Percentiles rank a stretch among this genome's conserved stretches.
These are phyloP conservation scores for Sarcophaga carnaria DNA, from an alignment of 2,888 invertebrate genomes.

Conservation along the genomic window DNA sequence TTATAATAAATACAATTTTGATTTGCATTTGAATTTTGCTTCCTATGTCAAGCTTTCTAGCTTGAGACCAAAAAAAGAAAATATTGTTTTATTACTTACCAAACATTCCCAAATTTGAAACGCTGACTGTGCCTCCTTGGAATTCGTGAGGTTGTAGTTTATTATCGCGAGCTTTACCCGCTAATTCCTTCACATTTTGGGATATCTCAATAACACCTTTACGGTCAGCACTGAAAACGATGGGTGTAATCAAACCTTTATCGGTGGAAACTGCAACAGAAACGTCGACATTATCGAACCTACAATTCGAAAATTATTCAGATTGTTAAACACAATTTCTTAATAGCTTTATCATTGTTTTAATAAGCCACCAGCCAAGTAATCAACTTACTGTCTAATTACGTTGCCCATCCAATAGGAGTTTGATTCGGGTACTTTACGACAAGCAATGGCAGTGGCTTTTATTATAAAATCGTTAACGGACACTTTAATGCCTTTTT, in stretches of 20 bases:
- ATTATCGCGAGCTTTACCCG: conserved; percentile 92
- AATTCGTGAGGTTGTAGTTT: conserved; percentile 96
- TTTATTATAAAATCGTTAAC: conserved; percentile 98
- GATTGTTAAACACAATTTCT: background rate
- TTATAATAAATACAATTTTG: too few species aligned
- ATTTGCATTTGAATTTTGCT: too few species aligned
- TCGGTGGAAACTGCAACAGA: conserved; percentile 98
- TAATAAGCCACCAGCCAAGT: background rate
- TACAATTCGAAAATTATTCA: conserved; percentile 75
- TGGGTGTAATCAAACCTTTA: conserved; percentile 97
- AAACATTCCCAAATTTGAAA: conserved; percentile 98
- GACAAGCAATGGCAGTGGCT: conserved; percentile 93
- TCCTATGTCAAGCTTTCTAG: too few species aligned
- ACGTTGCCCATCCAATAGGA: conserved; percentile 96
- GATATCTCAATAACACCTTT: conserved; percentile 94
- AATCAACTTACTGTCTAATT: conserved; percentile 91
- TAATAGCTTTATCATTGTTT: background rate
- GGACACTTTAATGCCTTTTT: conserved; percentile 92
- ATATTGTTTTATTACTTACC: conserved; percentile 81
- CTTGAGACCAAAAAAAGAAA: too few species aligned
- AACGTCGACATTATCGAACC: conserved; percentile 95
- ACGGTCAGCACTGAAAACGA: conserved; percentile 94
- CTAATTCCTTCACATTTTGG: conserved; percentile 89
- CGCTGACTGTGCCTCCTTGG: conserved; percentile 97
- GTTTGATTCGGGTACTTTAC: conserved; percentile 96